Evolutionary conservation across 2,888 invertebrate genomes (phyloP), one percentile per base, ranked within the genome.

Genomic region (Chrysotoxum bicinctum): DNA sequence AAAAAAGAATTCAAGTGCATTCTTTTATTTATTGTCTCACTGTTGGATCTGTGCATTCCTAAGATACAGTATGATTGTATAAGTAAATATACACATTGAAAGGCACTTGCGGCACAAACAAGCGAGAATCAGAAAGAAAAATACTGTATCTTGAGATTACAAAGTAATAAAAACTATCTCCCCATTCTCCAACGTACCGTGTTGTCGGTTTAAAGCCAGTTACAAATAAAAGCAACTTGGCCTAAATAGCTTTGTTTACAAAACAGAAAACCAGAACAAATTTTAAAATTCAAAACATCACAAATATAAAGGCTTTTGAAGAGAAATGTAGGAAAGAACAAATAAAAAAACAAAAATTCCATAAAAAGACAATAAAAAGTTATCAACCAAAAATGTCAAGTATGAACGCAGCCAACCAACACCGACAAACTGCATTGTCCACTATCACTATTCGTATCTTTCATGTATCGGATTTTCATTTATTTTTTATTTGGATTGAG

Each of bases 161-260:
- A 74, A 69, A 78, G 48, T 56, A 62, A 56, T 69, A 40, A 37
- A 37, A 32, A 16, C 16, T 32, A 32, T 19, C 66, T 6, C 60
- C 60, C 30, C 9, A 19, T 58, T 6, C 60, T 68, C 30, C 9
- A 19, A 35, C 35, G 12, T 30, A 4, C 23, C 45, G 73, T 50
- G 26, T 62, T 35, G 21, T 23, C 19, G 50, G 30, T 60, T 48
- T 40, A 12, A 58, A 54, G 54, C 64, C 50, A 79, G 69, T 64
- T 70, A 79, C 69, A 79, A 74, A 75, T 69, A 83, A 62, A 70
- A 56, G 32, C 62, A 69, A 64, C 43, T 79, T 74, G 79, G 62
- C 83, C 83, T 64, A 83, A 79, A 83, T 79, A 79, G 56, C 64
- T 83, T 79, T 83, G 74, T 83, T 79, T 79, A 83, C 83, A 74